Evolutionary conservation across 2,888 invertebrate species (phyloP).

Genomic region (Drosophila setosimentum): DNA sequence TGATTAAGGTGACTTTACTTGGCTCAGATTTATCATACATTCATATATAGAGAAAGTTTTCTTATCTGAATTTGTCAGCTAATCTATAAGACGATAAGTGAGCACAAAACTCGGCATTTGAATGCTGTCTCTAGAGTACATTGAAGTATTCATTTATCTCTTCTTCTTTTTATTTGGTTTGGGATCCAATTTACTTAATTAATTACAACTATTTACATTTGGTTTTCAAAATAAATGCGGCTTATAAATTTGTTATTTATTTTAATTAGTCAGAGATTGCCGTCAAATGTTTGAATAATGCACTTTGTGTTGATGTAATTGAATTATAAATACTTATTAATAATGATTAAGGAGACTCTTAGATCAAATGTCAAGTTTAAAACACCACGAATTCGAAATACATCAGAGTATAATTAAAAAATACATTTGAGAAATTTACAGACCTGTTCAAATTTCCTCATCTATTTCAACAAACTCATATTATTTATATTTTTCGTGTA

Average conservation of each 20-base stretch:
- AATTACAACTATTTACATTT: not conserved
- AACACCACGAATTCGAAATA: not conserved
- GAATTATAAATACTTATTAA: not conserved
- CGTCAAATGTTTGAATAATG: not conserved
- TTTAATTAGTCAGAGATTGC: not conserved
- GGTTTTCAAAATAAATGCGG: not conserved
- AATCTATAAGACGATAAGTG: conserved; percentile 41
- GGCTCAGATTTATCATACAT: conserved; percentile 10
- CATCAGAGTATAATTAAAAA: not conserved
- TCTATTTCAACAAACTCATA: not conserved
- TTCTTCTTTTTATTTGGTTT: not conserved
- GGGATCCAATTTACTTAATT: not conserved
- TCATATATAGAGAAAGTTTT: conserved; percentile 25
- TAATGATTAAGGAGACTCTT: not conserved
- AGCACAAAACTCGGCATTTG: conserved; percentile 14
- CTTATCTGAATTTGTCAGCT: conserved; percentile 51
- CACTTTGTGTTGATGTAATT: not conserved
- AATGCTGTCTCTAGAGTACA: conserved; percentile 3
- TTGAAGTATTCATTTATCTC: not conserved
- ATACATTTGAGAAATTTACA: no score
- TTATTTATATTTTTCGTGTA: not conserved
- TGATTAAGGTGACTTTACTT: conserved; percentile 51
- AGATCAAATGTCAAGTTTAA: no score
- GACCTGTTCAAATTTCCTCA: not conserved
- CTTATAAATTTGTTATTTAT: not conserved